Percentiles rank a stretch among this genome's conserved stretches.
Evolutionary conservation across 2,797 vertebrate species (phyloP).

Genomic region (Xiphophorus birchmanni): DNA sequence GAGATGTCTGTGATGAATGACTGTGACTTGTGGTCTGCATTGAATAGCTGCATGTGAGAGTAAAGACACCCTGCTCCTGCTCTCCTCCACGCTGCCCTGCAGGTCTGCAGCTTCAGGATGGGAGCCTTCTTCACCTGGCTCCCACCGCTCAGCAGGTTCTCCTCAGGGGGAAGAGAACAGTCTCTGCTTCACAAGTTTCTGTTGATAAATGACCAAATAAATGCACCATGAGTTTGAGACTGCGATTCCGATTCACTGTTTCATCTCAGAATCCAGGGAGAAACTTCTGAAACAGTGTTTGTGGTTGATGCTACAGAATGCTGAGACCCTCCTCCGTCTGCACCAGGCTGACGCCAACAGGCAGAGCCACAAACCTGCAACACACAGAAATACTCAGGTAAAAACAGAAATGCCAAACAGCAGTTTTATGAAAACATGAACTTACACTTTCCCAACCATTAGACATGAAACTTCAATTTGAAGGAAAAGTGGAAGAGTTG

Average conservation of each 20-base stretch:
- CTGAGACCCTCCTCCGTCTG: background rate
- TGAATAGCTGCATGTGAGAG: background rate
- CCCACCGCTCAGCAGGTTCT: background rate
- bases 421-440: background rate
- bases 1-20: background rate
- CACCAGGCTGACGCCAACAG: background rate
- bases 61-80: background rate
- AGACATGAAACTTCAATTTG: background rate
- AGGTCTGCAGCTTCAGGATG: background rate
- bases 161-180: background rate
- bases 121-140: background rate
- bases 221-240: background rate
- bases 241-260: background rate
- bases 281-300: background rate
- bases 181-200: slow-evolving; percentile 1
- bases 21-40: background rate
- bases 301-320: slow-evolving; percentile 5
- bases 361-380: slow-evolving; percentile 16
- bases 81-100: background rate
- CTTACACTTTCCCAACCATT: background rate
- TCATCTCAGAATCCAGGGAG: background rate
- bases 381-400: background rate
- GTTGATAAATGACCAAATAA: background rate
- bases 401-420: background rate
- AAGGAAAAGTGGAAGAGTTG: background rate